Conservation (phyloP, 1,140 invertebrate species). For the Uloborus diversus region DNA sequence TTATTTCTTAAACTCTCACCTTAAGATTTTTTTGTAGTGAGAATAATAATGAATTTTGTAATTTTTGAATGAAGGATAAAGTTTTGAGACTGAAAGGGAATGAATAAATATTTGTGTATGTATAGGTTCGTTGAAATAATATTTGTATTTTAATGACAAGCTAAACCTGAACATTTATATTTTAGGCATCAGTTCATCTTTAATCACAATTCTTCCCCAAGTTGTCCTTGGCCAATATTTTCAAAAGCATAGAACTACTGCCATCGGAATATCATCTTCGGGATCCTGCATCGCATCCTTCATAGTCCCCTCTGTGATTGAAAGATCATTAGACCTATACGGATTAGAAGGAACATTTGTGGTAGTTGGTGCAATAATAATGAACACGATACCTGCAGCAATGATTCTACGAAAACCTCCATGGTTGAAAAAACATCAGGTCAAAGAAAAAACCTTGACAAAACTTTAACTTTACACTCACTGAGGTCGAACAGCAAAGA, state of each 20-base stretch:
- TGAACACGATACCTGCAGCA: slow-evolving; percentile 84
- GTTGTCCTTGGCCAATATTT: slow-evolving; percentile 64
- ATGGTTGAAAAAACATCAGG: neutral
- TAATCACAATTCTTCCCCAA: slow-evolving; percentile 58
- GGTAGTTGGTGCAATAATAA: slow-evolving; percentile 79
- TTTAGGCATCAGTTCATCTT: neutral
- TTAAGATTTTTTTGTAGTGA: too few relatives aligned
- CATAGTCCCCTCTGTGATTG: slow-evolving; percentile 62
- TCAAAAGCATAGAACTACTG: slow-evolving; percentile 61
- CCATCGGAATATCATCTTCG: slow-evolving; percentile 63
- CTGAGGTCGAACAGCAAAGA: neutral
- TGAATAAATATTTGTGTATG: too few relatives aligned
- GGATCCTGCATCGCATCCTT: slow-evolving; percentile 65
- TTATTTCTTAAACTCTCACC: too few relatives aligned
- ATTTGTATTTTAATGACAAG: too few relatives aligned
- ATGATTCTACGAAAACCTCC: slow-evolving; percentile 66
- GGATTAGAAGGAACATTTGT: slow-evolving; percentile 67
- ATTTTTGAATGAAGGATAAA: too few relatives aligned
- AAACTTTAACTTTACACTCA: neutral
- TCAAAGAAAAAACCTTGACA: neutral
- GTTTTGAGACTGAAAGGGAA: too few relatives aligned
- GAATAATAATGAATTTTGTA: too few relatives aligned
- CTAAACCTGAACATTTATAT: too few relatives aligned
- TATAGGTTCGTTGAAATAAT: too few relatives aligned
- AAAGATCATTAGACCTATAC: slow-evolving; percentile 58